A percentile compares a stretch with the other conserved stretches of the same genome.
Conservation (phyloP, 2,888 invertebrate genomes). For the Platerodrilus igneus region DNA sequence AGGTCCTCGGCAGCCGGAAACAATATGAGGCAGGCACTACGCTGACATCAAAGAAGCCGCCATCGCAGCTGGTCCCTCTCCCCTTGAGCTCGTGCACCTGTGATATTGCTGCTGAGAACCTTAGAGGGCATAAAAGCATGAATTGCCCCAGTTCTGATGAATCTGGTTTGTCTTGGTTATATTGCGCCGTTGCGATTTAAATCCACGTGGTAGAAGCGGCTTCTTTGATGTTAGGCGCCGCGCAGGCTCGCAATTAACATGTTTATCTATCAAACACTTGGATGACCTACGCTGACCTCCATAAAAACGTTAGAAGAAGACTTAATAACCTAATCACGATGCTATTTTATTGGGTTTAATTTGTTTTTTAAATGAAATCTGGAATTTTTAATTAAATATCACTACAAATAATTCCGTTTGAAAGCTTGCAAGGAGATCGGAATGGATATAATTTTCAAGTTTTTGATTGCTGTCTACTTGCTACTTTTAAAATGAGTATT, state of each 20-base stretch:
- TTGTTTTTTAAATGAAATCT: no score
- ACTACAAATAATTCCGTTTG: no score
- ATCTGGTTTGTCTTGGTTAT: slow-evolving; percentile 23
- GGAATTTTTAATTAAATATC: no score
- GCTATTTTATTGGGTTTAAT: no score
- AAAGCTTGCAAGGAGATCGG: no score
- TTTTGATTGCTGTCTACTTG: no score
- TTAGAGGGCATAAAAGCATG: slow-evolving; percentile 32
- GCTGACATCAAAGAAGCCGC: slow-evolving; percentile 47
- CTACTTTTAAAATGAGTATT: no score
- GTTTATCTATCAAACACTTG: slow-evolving; percentile 35
- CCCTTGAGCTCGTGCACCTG: slow-evolving; percentile 31
- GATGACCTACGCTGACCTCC: slow-evolving; percentile 35
- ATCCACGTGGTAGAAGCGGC: slow-evolving; percentile 38
- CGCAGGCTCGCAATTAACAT: slow-evolving; percentile 37
- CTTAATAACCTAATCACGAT: no score
- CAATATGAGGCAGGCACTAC: slow-evolving; percentile 48
- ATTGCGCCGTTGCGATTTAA: slow-evolving; percentile 30
- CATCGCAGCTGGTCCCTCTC: slow-evolving; percentile 22
- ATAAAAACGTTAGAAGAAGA: slow-evolving; percentile 16
- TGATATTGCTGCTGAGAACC: no score
- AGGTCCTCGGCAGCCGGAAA: slow-evolving; percentile 59
- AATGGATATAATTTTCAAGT: no score
- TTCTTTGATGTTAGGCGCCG: slow-evolving; percentile 40
- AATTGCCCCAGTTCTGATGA: slow-evolving; percentile 40